Evolutionary conservation across 1,140 invertebrate species (phyloP), one percentile per base, ranked within the genome.

Genomic region (Tyrophagus putrescentiae): DNA sequence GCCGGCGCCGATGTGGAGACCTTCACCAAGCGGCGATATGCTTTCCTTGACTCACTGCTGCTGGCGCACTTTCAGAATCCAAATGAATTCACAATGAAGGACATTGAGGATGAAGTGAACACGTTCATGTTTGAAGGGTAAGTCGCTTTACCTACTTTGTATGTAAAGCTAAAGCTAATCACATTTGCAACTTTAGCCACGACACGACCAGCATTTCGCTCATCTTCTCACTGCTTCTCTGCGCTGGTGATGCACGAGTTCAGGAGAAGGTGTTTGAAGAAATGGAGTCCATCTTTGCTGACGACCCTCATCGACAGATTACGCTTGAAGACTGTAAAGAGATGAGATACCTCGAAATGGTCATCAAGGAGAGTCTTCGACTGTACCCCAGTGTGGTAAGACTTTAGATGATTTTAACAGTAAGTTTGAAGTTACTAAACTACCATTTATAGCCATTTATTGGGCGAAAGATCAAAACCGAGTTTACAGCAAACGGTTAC

Each of bases 81-180:
- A 41, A 73, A 78, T 60, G 80, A 76, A 9, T 70, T 71, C 7
- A 69, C 72, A 4, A 70, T 85, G n/a, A 74, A 78, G 45, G 79
- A 84, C 66, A 84, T 87, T 39, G 73, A 82, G 52, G 84, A 87
- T 69, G 85, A 87, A 74, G 84, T 86, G 23, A 83, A 86, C 66
- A 87, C 84, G 3, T 87, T 88, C 66, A 86, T 79, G 76, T 79
- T 79, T 71, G 63, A 65, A 34, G 62, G 77, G n/a, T n/a, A n/a
- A n/a, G n/a, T n/a, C n/a, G n/a, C n/a, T n/a, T n/a, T n/a, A n/a
- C n/a, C n/a, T n/a, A n/a, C n/a, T n/a, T n/a, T n/a, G n/a, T n/a
- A n/a, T n/a, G n/a, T n/a, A n/a, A n/a, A n/a, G n/a, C n/a, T n/a
- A n/a, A n/a, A n/a, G n/a, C n/a, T n/a, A n/a, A n/a, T n/a, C n/a